phyloP scores from a whole-genome alignment of 2,888 invertebrate genomes.

The Sarcophaga carnaria region DNA sequence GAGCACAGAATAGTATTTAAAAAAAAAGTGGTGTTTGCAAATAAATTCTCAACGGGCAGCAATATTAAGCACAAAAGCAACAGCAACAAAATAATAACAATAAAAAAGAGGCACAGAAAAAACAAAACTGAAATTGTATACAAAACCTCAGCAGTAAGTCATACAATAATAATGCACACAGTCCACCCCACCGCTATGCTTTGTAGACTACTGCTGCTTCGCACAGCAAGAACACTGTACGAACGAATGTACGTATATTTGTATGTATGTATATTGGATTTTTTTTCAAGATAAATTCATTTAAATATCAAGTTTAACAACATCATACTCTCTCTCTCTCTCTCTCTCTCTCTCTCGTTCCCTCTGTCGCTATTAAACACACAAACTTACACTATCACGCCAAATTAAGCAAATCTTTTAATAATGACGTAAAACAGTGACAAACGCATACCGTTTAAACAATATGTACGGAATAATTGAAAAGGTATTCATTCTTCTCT shows the following conservation, averaged over 20 bases:
- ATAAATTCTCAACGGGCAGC: constrained; percentile 63
- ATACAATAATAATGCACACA: constrained; percentile 31
- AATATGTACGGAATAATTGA: background rate
- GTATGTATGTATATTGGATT: background rate
- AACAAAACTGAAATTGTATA: constrained; percentile 32
- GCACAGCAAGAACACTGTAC: constrained; percentile 21
- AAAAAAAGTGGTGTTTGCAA: constrained; percentile 58
- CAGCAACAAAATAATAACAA: background rate
- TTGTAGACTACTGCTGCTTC: constrained; percentile 6
- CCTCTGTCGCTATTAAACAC: background rate
- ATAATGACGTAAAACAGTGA: constrained; percentile 33
- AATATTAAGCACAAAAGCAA: constrained; percentile 47
- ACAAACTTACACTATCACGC: background rate
- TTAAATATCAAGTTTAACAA: constrained; percentile 36
- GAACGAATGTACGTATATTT: constrained; percentile 25
- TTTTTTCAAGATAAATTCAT: constrained; percentile 44
- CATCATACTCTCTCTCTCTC: constrained; percentile 1
- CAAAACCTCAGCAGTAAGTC: constrained; percentile 45
- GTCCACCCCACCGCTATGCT: background rate
- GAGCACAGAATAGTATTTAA: constrained; percentile 26
- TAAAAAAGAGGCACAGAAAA: background rate
- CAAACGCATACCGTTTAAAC: background rate
- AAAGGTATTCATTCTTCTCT: background rate
- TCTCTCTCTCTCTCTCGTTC: background rate
- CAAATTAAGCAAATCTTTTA: constrained; percentile 44